Conservation (phyloP, 2,113 vertebrate species). For the Aphyosemion australe region DNA sequence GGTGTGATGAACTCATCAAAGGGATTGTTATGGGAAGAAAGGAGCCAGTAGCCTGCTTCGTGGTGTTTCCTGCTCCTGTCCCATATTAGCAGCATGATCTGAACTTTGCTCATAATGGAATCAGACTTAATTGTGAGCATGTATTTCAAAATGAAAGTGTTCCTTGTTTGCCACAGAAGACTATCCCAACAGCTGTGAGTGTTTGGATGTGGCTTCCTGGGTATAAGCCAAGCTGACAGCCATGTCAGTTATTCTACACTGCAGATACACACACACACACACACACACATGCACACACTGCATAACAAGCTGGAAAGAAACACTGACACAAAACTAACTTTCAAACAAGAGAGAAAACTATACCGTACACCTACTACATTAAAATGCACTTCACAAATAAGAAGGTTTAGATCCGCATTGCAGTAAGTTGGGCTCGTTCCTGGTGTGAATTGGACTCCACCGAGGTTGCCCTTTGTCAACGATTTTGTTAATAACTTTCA, state of each 20-base stretch:
- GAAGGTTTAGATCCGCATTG: too few relatives aligned
- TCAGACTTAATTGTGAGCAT: slow-evolving; percentile 51
- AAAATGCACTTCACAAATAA: too few relatives aligned
- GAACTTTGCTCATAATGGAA: slow-evolving; percentile 40
- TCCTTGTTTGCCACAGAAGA: slow-evolving; percentile 63
- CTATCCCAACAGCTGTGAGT: slow-evolving; percentile 58
- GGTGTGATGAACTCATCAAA: slow-evolving; percentile 75
- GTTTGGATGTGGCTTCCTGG: slow-evolving; percentile 69
- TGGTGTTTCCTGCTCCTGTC: slow-evolving; percentile 26
- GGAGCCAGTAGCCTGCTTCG: slow-evolving; percentile 14
- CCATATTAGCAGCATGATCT: slow-evolving; percentile 26
- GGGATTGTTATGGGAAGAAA: slow-evolving; percentile 42
- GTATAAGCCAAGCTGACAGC: slow-evolving; percentile 65
- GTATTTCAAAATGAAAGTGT: slow-evolving; percentile 52
- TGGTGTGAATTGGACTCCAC: too few relatives aligned
- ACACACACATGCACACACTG: slow-evolving; percentile 11
- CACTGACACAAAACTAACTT: neutral
- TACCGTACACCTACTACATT: neutral
- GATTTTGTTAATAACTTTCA: too few relatives aligned
- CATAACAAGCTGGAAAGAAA: slow-evolving; percentile 2
- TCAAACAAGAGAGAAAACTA: neutral
- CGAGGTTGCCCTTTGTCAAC: too few relatives aligned
- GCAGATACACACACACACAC: neutral
- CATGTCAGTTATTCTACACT: slow-evolving; percentile 37
- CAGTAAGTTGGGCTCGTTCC: too few relatives aligned